Evolutionary conservation across 2,113 vertebrate genomes (phyloP).

Genomic region (Perognathus longimembris): DNA sequence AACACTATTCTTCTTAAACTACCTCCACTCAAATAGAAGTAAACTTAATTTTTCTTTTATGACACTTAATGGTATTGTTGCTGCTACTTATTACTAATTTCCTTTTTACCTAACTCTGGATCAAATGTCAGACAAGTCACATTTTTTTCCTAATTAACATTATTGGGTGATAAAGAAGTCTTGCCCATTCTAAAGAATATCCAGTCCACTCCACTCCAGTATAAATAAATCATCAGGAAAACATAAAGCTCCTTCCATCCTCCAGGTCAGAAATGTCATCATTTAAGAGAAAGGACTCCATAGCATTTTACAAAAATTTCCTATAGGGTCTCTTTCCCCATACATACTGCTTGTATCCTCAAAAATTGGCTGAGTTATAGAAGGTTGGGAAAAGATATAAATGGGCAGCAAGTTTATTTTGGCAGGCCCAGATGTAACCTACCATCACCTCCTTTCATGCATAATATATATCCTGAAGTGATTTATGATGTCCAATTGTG

Average conservation of each 20-base stretch:
- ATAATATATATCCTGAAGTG: not conserved
- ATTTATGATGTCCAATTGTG: not conserved
- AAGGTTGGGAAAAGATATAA: not conserved
- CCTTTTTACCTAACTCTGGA: not conserved
- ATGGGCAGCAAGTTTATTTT: not conserved
- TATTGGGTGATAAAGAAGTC: not conserved
- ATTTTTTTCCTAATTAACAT: conserved; percentile 1
- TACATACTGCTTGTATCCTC: not conserved
- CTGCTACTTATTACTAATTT: not conserved
- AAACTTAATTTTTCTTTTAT: not conserved
- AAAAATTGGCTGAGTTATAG: not conserved
- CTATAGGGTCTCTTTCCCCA: not conserved
- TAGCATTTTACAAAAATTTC: not conserved
- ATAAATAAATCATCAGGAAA: not conserved
- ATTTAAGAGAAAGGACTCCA: not conserved
- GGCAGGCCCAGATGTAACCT: not conserved
- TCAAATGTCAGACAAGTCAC: not conserved
- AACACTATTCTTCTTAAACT: not conserved
- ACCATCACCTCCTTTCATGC: not conserved
- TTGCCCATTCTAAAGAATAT: not conserved
- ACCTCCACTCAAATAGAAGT: not conserved
- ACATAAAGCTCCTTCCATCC: not conserved
- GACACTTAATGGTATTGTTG: not conserved
- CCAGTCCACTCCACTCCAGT: not conserved
- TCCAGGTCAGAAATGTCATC: not conserved